phyloP scores from a whole-genome alignment of 2,888 invertebrate genomes.

The Odiellus spinosus region DNA sequence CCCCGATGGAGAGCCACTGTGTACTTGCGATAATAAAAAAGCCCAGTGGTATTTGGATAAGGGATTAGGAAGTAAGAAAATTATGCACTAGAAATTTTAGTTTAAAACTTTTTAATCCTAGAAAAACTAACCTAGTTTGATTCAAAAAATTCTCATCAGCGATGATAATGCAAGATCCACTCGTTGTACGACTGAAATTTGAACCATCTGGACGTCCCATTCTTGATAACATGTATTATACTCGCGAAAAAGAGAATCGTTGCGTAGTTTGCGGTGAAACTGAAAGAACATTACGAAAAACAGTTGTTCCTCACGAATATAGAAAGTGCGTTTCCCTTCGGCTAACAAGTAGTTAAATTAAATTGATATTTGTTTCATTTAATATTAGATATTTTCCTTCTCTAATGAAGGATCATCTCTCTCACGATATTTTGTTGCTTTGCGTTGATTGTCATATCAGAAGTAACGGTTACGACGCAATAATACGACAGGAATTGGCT shows the following conservation, averaged over 20 bases:
- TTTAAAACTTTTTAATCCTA: neutral
- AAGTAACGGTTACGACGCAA: slow-evolving; percentile 47
- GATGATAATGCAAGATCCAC: slow-evolving; percentile 37
- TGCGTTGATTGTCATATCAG: slow-evolving; percentile 53
- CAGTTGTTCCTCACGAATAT: slow-evolving; percentile 67
- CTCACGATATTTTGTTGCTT: slow-evolving; percentile 59
- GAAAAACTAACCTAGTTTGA: neutral
- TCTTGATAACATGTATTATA: slow-evolving; percentile 55
- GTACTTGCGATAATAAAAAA: slow-evolving; percentile 56
- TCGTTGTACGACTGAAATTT: slow-evolving; percentile 53
- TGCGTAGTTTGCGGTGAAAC: slow-evolving; percentile 61
- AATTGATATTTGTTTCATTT: neutral
- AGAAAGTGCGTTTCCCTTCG: slow-evolving; percentile 38
- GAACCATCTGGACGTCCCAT: slow-evolving; percentile 58
- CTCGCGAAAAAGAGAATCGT: slow-evolving; percentile 49
- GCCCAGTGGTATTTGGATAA: slow-evolving; percentile 50
- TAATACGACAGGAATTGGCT: slow-evolving; percentile 43
- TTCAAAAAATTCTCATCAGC: slow-evolving; percentile 16
- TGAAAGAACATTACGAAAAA: slow-evolving; percentile 54
- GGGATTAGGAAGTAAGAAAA: slow-evolving; percentile 23
- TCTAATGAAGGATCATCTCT: slow-evolving; percentile 60
- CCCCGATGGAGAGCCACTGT: slow-evolving; percentile 56
- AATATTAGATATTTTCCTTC: slow-evolving; percentile 34
- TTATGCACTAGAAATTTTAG: neutral
- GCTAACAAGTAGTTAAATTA: no score